A percentile compares a stretch with the other conserved stretches of the same genome.
Evolutionary conservation across 2,113 vertebrate genomes (phyloP).

Genomic region (Macaca mulatta): DNA sequence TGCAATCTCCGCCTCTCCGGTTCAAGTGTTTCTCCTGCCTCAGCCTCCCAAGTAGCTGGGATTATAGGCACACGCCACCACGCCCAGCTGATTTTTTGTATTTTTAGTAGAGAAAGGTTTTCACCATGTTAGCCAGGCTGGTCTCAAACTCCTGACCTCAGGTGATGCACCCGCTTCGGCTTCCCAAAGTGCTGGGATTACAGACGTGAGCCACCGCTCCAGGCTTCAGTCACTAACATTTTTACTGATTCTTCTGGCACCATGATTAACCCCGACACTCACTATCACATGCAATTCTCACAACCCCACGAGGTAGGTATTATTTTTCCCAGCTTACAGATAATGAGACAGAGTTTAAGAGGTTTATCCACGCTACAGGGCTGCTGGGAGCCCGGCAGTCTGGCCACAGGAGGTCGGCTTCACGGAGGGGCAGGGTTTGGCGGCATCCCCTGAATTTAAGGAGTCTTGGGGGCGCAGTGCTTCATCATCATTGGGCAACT

Average conservation of each 20-base stretch:
- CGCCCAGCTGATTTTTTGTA: too few relatives aligned
- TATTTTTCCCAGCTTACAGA: not conserved
- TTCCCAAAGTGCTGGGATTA: too few relatives aligned
- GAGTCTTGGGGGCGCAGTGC: accelerated
- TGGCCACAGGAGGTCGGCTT: not conserved
- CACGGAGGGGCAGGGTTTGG: accelerated
- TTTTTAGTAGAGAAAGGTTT: too few relatives aligned
- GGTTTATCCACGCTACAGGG: not conserved
- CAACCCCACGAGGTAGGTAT: not conserved
- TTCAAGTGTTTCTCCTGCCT: too few relatives aligned
- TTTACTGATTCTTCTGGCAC: not conserved
- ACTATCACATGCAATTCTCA: not conserved
- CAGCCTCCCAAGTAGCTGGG: too few relatives aligned
- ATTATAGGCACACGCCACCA: too few relatives aligned
- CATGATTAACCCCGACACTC: accelerated
- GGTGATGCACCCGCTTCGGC: too few relatives aligned
- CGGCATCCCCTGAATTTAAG: not conserved
- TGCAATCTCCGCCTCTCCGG: too few relatives aligned
- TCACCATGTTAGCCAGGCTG: too few relatives aligned
- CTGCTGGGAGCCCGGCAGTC: not conserved
- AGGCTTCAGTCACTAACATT: too few relatives aligned
- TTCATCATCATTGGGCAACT: not conserved
- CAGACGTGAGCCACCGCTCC: too few relatives aligned
- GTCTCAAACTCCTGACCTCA: too few relatives aligned
- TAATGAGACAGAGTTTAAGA: not conserved